Percentiles rank a stretch among this genome's conserved stretches.
Conservation (phyloP, 1,140 invertebrate genomes). For the Rhopalosiphum padi region DNA sequence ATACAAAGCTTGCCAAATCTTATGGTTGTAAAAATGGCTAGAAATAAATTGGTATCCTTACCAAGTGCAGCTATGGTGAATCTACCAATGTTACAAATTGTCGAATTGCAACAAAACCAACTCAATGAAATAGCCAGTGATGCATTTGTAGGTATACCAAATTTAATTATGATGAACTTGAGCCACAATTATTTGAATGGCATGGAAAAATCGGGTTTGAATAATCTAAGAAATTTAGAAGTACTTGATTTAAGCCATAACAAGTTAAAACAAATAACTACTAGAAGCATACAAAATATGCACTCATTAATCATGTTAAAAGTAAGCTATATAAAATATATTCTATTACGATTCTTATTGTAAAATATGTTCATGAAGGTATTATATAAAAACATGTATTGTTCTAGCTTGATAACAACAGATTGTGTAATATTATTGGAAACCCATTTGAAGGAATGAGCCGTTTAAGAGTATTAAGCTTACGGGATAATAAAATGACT, state of each 20-base stretch:
- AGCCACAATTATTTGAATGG: slow-evolving; percentile 78
- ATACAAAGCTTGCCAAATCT: slow-evolving; percentile 79
- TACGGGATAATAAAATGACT: slow-evolving; percentile 80
- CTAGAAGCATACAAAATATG: slow-evolving; percentile 71
- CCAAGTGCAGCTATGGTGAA: slow-evolving; percentile 79
- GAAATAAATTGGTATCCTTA: slow-evolving; percentile 64
- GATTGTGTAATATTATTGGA: slow-evolving; percentile 66
- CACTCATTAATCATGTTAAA: slow-evolving; percentile 86
- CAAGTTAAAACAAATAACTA: slow-evolving; percentile 73
- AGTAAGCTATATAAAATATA: slow-evolving; percentile 62
- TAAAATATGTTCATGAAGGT: background rate
- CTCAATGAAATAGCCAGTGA: slow-evolving; percentile 74
- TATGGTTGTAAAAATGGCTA: slow-evolving; percentile 77
- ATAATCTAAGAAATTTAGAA: slow-evolving; percentile 77
- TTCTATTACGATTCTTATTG: background rate
- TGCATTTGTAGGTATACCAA: slow-evolving; percentile 79
- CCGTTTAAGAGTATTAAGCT: slow-evolving; percentile 77
- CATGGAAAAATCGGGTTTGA: slow-evolving; percentile 76
- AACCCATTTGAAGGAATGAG: slow-evolving; percentile 83
- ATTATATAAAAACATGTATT: background rate
- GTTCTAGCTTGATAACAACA: slow-evolving; percentile 65
- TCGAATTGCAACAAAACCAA: slow-evolving; percentile 83
- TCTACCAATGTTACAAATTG: slow-evolving; percentile 74
- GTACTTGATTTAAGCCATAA: slow-evolving; percentile 82
- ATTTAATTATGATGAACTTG: slow-evolving; percentile 81